These are phyloP conservation scores for Varroa destructor DNA, from an alignment of 1,140 invertebrate genomes.

Conservation along the genomic window DNA sequence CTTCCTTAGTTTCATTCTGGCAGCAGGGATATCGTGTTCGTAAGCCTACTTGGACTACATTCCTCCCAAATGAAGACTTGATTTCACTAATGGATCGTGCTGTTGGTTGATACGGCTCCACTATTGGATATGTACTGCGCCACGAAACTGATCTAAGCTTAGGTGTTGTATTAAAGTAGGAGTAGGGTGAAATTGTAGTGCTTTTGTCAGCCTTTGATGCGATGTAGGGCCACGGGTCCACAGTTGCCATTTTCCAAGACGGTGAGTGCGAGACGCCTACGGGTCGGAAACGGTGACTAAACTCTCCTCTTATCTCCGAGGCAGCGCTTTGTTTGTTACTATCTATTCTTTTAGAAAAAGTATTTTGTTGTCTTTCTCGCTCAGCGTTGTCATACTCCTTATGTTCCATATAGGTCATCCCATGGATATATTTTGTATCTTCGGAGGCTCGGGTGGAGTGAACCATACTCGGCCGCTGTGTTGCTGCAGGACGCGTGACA, in stretches of 20 bases:
- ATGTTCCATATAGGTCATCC: constrained; percentile 11
- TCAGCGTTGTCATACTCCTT: background rate
- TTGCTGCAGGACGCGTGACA: too few species aligned
- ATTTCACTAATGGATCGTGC: background rate
- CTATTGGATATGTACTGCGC: too few species aligned
- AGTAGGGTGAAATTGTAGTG: constrained; percentile 2
- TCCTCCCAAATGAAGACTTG: background rate
- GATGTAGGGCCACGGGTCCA: background rate
- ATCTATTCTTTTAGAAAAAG: too few species aligned
- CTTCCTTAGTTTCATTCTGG: background rate
- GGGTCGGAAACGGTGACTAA: background rate
- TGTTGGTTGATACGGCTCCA: background rate
- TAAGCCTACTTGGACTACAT: background rate
- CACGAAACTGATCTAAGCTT: background rate
- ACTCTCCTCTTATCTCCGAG: background rate
- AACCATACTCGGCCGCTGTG: background rate
- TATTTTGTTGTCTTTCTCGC: too few species aligned
- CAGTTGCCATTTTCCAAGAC: constrained; percentile 7
- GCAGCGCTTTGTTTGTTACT: background rate
- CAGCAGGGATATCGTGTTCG: background rate
- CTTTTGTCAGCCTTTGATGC: background rate
- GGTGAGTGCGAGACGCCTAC: background rate
- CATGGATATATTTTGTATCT: constrained; percentile 9
- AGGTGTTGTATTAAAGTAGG: constrained; percentile 1
- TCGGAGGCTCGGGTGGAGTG: constrained; percentile 9